A percentile compares a stretch with the other conserved stretches of the same genome.
These are phyloP conservation scores for Octomys mimax DNA, from an alignment of 2,797 vertebrate species.

Conservation along the genomic window DNA sequence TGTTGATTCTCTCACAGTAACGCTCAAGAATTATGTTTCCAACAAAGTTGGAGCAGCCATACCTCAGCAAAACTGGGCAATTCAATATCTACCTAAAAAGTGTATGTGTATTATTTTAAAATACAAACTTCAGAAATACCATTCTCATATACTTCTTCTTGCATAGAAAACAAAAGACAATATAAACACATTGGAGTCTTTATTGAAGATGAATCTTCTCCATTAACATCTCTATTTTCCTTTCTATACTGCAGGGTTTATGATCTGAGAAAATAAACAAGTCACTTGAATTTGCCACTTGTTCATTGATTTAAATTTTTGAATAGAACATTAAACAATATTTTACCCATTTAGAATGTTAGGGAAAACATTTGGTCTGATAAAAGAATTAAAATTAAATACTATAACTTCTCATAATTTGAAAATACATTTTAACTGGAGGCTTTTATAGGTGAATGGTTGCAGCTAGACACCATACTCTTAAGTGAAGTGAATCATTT, in stretches of 20 bases:
- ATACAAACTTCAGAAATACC: background rate
- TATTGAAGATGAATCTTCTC: background rate
- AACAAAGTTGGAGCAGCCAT: background rate
- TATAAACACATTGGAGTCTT: too few species aligned
- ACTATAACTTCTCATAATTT: background rate
- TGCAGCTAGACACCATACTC: too few species aligned
- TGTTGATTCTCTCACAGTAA: too few species aligned
- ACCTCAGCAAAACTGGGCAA: background rate
- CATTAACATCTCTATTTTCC: background rate
- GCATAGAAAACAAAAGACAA: background rate
- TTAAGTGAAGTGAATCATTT: too few species aligned
- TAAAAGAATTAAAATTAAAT: background rate
- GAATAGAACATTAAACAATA: background rate
- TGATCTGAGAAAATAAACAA: background rate
- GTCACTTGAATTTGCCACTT: background rate
- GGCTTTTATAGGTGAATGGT: too few species aligned
- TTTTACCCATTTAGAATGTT: background rate
- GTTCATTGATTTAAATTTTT: background rate
- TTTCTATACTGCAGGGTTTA: too few species aligned
- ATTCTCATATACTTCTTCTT: background rate
- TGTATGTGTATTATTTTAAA: background rate
- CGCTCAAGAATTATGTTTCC: background rate
- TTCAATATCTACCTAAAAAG: background rate
- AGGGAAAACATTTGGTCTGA: background rate
- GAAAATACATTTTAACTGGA: background rate